phyloP scores from a whole-genome alignment of 2,797 vertebrate species.

The Pteronotus mesoamericanus region DNA sequence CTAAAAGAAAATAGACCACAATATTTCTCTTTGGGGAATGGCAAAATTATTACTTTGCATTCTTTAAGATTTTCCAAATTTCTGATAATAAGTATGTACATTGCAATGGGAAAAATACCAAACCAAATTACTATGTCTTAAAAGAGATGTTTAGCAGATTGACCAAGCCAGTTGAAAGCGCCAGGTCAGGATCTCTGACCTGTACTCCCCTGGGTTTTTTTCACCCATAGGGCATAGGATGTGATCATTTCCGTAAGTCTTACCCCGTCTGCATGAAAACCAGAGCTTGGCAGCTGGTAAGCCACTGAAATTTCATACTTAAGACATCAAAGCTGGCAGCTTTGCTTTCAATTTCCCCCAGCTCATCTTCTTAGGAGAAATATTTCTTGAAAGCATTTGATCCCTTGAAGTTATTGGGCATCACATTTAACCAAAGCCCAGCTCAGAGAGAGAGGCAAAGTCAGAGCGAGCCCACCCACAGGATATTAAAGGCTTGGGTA shows the following conservation, averaged over 20 bases:
- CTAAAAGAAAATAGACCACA: neutral
- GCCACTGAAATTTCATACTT: constrained; percentile 79
- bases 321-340: constrained; percentile 81
- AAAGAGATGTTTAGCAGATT: neutral
- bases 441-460: constrained; percentile 57
- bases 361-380: constrained; percentile 80
- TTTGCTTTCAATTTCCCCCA: constrained; percentile 77
- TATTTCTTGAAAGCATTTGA: constrained; percentile 73
- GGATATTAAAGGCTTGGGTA: constrained; percentile 42
- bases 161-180: neutral
- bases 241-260: constrained; percentile 71
- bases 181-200: rapidly evolving
- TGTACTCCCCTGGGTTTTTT: neutral
- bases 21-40: neutral
- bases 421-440: constrained; percentile 64
- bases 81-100: neutral
- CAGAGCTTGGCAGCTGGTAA: constrained; percentile 61
- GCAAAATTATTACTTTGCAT: neutral
- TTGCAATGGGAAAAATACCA: neutral
- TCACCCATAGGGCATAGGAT: constrained; percentile 44
- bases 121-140: neutral
- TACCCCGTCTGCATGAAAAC: constrained; percentile 56
- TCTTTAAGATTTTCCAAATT: neutral
- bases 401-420: constrained; percentile 71
- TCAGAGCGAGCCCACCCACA: neutral